Conservation (phyloP, 30 jellyfish, hydroid and myxozoan genomes). For the Nemopilema nomurai region DNA sequence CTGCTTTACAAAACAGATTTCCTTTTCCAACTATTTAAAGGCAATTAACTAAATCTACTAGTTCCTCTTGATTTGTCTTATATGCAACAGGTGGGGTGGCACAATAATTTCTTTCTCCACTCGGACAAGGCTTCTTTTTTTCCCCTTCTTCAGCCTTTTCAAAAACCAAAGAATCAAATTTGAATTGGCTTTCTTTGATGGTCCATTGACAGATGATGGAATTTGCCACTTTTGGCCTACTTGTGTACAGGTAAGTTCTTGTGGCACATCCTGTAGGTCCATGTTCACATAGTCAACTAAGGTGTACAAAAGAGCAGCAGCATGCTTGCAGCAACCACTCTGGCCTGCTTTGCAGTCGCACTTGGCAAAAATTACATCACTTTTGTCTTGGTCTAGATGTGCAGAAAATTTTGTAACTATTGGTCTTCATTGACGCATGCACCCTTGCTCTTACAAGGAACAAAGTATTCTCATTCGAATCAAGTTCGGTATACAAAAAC, state of each 20-base stretch:
- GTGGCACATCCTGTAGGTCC: conserved; percentile 38
- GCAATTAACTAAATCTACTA: not conserved
- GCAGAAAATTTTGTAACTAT: conserved; percentile 9
- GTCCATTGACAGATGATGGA: conserved; percentile 2
- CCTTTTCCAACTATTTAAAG: conserved; percentile 7
- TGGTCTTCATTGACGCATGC: conserved; percentile 26
- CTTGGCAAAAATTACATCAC: conserved; percentile 13
- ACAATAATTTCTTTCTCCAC: not conserved
- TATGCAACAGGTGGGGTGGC: conserved; percentile 34
- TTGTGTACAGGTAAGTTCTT: conserved; percentile 45
- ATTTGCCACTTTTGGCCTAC: conserved; percentile 48
- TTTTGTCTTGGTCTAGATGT: conserved; percentile 6
- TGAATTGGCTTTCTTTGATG: not conserved
- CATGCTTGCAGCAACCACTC: conserved; percentile 66
- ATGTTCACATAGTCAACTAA: conserved; percentile 28
- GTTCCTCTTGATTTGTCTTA: not conserved
- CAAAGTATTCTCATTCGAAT: not conserved
- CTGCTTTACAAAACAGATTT: not conserved
- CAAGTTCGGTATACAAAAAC: conserved; percentile 8
- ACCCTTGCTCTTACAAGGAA: conserved; percentile 4
- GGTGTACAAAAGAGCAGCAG: conserved; percentile 49
- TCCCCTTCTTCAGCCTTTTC: conserved; percentile 21
- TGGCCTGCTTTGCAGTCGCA: conserved; percentile 47
- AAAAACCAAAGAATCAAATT: not conserved
- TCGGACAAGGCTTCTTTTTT: conserved; percentile 8